phyloP scores from a whole-genome alignment of 1,140 invertebrate species.

The Linepithema humile region DNA sequence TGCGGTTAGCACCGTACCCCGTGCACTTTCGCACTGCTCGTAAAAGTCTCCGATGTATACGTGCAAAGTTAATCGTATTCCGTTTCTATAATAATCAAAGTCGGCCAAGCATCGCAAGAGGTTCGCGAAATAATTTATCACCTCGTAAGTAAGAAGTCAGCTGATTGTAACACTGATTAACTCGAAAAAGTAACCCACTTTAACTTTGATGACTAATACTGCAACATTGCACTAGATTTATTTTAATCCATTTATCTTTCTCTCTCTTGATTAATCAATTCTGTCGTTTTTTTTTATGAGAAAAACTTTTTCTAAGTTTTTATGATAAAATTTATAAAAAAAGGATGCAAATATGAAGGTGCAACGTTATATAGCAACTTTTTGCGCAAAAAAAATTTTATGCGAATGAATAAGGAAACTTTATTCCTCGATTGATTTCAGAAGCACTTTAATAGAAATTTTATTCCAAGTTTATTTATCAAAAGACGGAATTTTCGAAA shows the following conservation, averaged over 20 bases:
- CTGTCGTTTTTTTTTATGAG: background rate
- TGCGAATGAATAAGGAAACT: background rate
- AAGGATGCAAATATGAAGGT: background rate
- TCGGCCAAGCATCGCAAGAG: background rate
- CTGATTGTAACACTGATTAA: conserved; percentile 33
- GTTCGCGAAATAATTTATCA: conserved; percentile 47
- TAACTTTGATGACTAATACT: conserved; percentile 23
- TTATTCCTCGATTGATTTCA: background rate
- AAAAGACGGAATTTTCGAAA: conserved; percentile 28
- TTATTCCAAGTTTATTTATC: background rate
- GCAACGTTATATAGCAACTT: background rate
- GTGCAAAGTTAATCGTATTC: conserved; percentile 43
- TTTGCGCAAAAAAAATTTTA: background rate
- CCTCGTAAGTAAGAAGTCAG: conserved; percentile 29
- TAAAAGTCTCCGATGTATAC: conserved; percentile 10
- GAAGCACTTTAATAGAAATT: background rate
- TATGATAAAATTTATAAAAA: conserved; percentile 8
- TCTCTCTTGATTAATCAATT: conserved; percentile 26
- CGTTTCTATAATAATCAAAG: conserved; percentile 46
- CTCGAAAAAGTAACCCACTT: conserved; percentile 42
- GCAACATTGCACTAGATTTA: conserved; percentile 24
- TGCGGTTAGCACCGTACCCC: conserved; percentile 14
- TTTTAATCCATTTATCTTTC: conserved; percentile 29
- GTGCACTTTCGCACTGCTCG: background rate
- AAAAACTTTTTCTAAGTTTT: background rate